phyloP scores from a whole-genome alignment of 2,888 invertebrate genomes.

The Phengaris alcon region DNA sequence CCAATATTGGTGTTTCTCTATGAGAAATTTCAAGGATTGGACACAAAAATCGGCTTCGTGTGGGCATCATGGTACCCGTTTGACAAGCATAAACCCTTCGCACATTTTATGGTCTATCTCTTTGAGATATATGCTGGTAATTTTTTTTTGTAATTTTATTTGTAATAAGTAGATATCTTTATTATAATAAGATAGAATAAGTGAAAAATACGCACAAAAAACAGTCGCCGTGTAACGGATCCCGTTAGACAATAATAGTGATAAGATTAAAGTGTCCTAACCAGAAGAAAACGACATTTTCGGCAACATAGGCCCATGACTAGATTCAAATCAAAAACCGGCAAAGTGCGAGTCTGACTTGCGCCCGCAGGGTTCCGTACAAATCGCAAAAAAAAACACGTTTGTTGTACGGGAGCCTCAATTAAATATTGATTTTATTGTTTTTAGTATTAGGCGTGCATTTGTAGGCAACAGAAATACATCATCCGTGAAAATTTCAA shows the following conservation, averaged over 20 bases:
- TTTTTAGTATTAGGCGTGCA: not conserved
- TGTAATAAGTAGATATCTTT: no score
- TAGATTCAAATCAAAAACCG: not conserved
- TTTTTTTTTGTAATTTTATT: constrained; percentile 31
- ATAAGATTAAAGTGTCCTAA: not conserved
- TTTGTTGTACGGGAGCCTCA: no score
- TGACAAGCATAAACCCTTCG: constrained; percentile 59
- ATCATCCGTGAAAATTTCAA: not conserved
- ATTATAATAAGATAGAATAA: no score
- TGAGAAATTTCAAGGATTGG: constrained; percentile 48
- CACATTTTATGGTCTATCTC: constrained; percentile 61
- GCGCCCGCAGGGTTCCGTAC: no score
- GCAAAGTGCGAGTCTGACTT: no score
- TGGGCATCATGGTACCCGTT: constrained; percentile 75
- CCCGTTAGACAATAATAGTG: not conserved
- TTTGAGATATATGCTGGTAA: constrained; percentile 69
- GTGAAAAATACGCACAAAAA: not conserved
- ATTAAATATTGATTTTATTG: no score
- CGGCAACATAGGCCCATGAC: not conserved
- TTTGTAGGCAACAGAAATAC: not conserved
- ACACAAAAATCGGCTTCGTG: constrained; percentile 57
- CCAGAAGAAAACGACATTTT: constrained; percentile 8
- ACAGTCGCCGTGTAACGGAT: not conserved
- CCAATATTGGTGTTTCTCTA: constrained; percentile 60
- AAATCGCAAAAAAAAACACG: no score